A percentile compares a stretch with the other conserved stretches of the same genome.
Conservation (phyloP, 2,888 invertebrate species). For the Deroplatys truncata region DNA sequence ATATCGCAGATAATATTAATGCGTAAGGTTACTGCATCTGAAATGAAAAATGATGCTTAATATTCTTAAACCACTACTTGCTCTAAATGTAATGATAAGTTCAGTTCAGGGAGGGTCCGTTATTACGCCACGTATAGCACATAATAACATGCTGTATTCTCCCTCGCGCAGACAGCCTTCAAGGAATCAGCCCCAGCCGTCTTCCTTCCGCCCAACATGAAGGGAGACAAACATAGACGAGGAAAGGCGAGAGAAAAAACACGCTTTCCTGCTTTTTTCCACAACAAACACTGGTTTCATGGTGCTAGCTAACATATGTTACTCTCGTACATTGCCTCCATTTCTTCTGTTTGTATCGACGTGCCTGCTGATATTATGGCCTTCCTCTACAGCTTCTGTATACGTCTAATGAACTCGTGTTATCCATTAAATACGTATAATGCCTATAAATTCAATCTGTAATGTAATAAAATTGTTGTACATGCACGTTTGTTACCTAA, state of each 20-base stretch:
- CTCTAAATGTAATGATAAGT: neutral
- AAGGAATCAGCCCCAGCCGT: neutral
- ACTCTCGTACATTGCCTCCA: neutral
- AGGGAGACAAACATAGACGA: neutral
- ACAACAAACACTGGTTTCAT: neutral
- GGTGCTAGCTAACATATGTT: neutral
- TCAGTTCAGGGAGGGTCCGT: neutral
- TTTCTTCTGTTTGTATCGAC: neutral
- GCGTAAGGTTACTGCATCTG: neutral
- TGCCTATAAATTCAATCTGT: too few relatives aligned
- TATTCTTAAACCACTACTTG: neutral
- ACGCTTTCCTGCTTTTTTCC: neutral
- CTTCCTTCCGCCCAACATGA: neutral
- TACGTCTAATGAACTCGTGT: too few relatives aligned
- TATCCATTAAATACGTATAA: too few relatives aligned
- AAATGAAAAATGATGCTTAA: neutral
- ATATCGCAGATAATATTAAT: neutral
- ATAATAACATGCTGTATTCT: neutral
- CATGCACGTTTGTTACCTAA: too few relatives aligned
- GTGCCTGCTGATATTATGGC: neutral
- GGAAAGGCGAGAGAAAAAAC: neutral
- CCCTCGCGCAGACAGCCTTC: neutral
- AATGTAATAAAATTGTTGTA: too few relatives aligned
- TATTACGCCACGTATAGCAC: neutral
- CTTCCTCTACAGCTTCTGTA: too few relatives aligned